These are phyloP conservation scores for Pachypanchax playfairii DNA, from an alignment of 2,113 vertebrate genomes.

Conservation along the genomic window DNA sequence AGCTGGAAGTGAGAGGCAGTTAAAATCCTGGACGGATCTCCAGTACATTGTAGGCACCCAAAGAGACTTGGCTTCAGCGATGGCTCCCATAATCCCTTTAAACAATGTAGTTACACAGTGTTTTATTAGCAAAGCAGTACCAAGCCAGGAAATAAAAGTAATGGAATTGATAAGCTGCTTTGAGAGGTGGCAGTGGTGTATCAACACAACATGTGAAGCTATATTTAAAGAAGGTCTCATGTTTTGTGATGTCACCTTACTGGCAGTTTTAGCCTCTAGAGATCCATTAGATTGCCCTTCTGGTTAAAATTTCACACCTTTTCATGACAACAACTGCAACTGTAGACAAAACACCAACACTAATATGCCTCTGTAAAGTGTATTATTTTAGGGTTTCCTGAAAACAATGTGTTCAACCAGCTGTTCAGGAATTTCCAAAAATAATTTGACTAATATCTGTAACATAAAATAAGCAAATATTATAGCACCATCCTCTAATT, in stretches of 20 bases:
- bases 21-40: not conserved
- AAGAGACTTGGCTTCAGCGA: not conserved
- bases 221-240: not conserved
- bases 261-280: not conserved
- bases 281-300: not conserved
- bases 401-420: constrained; percentile 3
- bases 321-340: not conserved
- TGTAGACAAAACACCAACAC: not conserved
- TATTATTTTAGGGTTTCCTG: constrained; percentile 3
- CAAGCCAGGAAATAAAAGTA: not conserved
- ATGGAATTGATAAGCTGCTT: constrained; percentile 1
- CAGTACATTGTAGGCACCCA: not conserved
- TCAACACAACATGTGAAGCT: not conserved
- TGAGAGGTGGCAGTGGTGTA: not conserved
- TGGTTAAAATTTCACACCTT: constrained; percentile 1
- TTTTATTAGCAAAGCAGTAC: not conserved
- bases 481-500: not conserved
- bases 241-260: not conserved
- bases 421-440: constrained; percentile 18
- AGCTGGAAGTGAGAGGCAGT: not conserved
- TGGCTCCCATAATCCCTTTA: not conserved
- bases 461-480: constrained; percentile 7
- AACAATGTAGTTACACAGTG: not conserved
- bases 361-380: not conserved
- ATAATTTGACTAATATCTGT: not conserved